Evolutionary conservation across 2,888 invertebrate species (phyloP).

Genomic region (Agrilus biguttatus): DNA sequence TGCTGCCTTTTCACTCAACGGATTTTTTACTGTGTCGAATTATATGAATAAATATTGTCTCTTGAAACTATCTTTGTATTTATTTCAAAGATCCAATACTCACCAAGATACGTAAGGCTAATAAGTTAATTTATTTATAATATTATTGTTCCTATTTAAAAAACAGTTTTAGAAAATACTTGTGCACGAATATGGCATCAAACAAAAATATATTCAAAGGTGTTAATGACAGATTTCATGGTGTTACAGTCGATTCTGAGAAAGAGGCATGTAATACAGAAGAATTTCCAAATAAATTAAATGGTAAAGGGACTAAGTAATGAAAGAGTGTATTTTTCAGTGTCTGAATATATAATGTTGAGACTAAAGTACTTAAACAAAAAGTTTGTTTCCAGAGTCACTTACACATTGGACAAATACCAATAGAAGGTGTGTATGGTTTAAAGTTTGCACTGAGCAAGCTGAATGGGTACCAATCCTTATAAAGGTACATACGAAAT

Average conservation of each 20-base stretch:
- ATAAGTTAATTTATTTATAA: too few relatives aligned
- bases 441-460: constrained; percentile 55
- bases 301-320: constrained; percentile 32
- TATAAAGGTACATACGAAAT: constrained; percentile 39
- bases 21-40: too few relatives aligned
- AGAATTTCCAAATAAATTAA: constrained; percentile 38
- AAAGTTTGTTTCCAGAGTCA: constrained; percentile 42
- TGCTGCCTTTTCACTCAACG: too few relatives aligned
- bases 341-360: constrained; percentile 1
- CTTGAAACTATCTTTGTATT: too few relatives aligned
- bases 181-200: too few relatives aligned
- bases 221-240: constrained; percentile 50
- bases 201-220: constrained; percentile 31
- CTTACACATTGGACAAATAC: constrained; percentile 49
- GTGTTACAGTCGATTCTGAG: constrained; percentile 54
- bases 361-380: neutral
- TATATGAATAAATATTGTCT: too few relatives aligned
- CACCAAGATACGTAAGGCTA: too few relatives aligned
- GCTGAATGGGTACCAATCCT: constrained; percentile 63
- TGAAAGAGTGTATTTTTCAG: neutral
- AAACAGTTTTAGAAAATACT: too few relatives aligned
- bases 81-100: too few relatives aligned
- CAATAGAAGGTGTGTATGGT: constrained; percentile 64
- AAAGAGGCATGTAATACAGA: constrained; percentile 37
- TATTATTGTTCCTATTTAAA: too few relatives aligned